Percentiles rank a stretch among this genome's conserved stretches.
phyloP scores from a whole-genome alignment of 2,888 invertebrate genomes.

The Nymphalis urticae region DNA sequence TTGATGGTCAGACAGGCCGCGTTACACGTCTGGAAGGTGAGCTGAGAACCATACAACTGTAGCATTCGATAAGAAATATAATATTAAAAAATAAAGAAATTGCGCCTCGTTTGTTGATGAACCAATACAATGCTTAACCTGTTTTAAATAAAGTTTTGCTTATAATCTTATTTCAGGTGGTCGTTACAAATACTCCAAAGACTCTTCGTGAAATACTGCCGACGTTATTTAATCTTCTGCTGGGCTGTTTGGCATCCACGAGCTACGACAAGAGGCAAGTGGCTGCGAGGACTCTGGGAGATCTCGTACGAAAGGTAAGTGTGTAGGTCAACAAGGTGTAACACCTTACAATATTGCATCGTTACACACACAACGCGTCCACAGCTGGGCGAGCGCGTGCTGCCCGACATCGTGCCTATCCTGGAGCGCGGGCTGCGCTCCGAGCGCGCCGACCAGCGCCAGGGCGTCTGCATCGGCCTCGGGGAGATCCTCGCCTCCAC shows the following conservation, averaged over 20 bases:
- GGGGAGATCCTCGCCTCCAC: slow-evolving; percentile 99
- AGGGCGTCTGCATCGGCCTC: slow-evolving; percentile 98
- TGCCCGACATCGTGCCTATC: slow-evolving; percentile 99
- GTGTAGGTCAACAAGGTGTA: too few species aligned
- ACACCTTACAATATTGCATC: neutral
- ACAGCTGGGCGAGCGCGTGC: slow-evolving; percentile 94
- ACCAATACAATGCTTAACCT: neutral
- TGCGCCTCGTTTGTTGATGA: too few species aligned
- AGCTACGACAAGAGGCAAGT: slow-evolving; percentile 98
- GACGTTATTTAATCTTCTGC: slow-evolving; percentile 93
- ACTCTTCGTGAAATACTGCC: slow-evolving; percentile 97
- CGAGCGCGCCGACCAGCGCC: slow-evolving; percentile 95
- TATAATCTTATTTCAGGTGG: slow-evolving; percentile 80
- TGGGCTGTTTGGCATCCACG: slow-evolving; percentile 97
- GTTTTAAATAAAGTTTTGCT: neutral
- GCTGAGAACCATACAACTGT: neutral
- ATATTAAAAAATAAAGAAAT: too few species aligned
- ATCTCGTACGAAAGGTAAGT: slow-evolving; percentile 92
- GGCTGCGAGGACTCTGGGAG: slow-evolving; percentile 97
- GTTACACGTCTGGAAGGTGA: slow-evolving; percentile 98
- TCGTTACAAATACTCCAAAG: slow-evolving; percentile 98
- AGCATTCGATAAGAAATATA: too few species aligned
- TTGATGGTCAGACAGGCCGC: slow-evolving; percentile 98
- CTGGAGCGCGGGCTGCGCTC: slow-evolving; percentile 96
- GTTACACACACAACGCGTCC: neutral